Base-by-base conservation (phyloP, 2,113 vertebrate species). In the Carassius carassius region DNA sequence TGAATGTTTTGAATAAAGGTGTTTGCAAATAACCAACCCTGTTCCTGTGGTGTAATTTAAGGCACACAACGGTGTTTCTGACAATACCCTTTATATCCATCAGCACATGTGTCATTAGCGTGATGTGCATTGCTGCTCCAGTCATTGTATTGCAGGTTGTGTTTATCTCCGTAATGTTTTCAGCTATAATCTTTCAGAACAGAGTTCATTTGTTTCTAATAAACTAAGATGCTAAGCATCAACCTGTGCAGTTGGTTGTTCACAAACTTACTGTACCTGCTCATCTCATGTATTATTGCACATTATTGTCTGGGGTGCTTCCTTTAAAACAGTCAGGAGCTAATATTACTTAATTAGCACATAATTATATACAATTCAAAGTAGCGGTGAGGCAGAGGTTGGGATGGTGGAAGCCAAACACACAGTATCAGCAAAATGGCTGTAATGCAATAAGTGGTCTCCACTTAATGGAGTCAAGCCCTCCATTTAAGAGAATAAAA, bases 371-470 rank as follows among this genome's bases (percentile, higher is more conserved):
- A 91, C 88, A 89, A 92, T 91, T 92, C 87, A 84, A 89, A 90
- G 76, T 87, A 83, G 81, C 87, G 76, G 75, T 84, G 76, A 78
- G 76, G 88, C 85, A 89, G 72, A 83, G 82, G 70, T 60, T 83
- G 54, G 51, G 65, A 89, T 87, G 91, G 91, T 84, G 10, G 78
- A 81, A 86, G 90, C 86, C 89, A 78, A 78, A 83, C 84, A 83
- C 88, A 86, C 90, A 86, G 93, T 91, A 93, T 94, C 91, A 92
- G 92, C 89, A 91, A 92, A 94, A 92, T 93, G 91, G 90, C 91
- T 90, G 90, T 93, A 92, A 94, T 93, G 92, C 91, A 94, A 94
- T 93, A 92, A 94, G 92, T 92, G 90, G 90, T 91, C 90, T 90
- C 88, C 87, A 88, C 91, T 91, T 93, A 94, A 94, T 93, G 92